Evolutionary conservation across 1,140 invertebrate species (phyloP).

Genomic region (Tetragnatha versicolor): DNA sequence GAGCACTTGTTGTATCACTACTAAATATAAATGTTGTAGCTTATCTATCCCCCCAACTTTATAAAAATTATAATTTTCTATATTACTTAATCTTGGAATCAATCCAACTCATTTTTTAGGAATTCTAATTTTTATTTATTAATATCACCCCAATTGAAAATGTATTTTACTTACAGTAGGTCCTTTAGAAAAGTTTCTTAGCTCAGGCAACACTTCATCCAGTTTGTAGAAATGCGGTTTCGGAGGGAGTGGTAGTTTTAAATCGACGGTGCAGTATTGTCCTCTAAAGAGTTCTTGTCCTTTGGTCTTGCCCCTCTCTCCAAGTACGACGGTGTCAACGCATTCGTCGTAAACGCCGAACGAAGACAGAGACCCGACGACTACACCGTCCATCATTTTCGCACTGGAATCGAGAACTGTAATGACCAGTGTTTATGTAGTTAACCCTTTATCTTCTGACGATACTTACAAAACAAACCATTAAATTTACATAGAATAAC

Average conservation of each 20-base stretch:
- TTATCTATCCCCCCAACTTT: no score
- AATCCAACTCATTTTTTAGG: no score
- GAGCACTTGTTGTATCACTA: no score
- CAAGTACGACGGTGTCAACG: conserved; percentile 22
- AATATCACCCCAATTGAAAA: no score
- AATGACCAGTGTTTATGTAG: no score
- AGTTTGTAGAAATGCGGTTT: conserved; percentile 49
- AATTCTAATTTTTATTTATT: no score
- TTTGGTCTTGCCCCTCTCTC: background rate
- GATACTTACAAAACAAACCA: no score
- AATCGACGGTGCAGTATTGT: conserved; percentile 56
- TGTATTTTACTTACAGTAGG: conserved; percentile 23
- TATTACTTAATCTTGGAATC: no score
- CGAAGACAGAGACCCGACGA: conserved; percentile 54
- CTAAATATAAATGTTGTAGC: no score
- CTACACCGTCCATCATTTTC: conserved; percentile 58
- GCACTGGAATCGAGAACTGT: conserved; percentile 58
- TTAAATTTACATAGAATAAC: no score
- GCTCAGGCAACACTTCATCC: conserved; percentile 29
- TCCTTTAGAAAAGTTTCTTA: conserved; percentile 45
- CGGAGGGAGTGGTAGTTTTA: conserved; percentile 55
- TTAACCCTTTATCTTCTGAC: no score
- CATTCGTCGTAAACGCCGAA: conserved; percentile 58
- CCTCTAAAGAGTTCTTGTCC: conserved; percentile 46
- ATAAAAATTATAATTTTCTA: no score